These are phyloP conservation scores for Cryptotermes secundus DNA, from an alignment of 1,140 invertebrate species.

Conservation along the genomic window DNA sequence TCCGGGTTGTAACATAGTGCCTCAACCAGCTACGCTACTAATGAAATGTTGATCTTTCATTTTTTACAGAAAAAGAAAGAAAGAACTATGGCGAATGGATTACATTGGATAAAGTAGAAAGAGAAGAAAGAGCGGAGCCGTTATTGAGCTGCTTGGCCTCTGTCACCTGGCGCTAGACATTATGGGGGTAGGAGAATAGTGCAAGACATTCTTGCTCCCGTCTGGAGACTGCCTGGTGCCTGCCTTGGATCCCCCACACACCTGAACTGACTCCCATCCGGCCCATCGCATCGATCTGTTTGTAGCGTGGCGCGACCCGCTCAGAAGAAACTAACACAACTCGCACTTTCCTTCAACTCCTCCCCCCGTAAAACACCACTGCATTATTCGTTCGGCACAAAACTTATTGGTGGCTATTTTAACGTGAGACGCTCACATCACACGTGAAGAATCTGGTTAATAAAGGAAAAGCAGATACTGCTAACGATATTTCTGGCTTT, in stretches of 20 bases:
- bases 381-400: neutral
- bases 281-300: neutral
- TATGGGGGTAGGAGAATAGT: neutral
- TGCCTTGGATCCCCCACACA: neutral
- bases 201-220: neutral
- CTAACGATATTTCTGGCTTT: too few species aligned
- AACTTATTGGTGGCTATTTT: too few species aligned
- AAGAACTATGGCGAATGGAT: neutral
- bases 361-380: neutral
- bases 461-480: too few species aligned
- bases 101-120: neutral
- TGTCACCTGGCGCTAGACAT: neutral
- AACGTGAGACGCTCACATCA: too few species aligned
- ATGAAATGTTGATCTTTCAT: neutral
- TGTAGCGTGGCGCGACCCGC: neutral
- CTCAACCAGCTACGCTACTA: too few species aligned
- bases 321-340: too few species aligned
- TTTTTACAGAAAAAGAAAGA: neutral
- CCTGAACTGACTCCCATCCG: neutral
- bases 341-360: neutral
- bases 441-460: too few species aligned
- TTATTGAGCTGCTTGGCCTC: neutral
- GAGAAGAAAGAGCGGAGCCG: neutral
- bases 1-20: too few species aligned
- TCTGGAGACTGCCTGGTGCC: neutral